Evolutionary conservation across 2,797 vertebrate genomes (phyloP).

Genomic region (Smutsia gigantea): DNA sequence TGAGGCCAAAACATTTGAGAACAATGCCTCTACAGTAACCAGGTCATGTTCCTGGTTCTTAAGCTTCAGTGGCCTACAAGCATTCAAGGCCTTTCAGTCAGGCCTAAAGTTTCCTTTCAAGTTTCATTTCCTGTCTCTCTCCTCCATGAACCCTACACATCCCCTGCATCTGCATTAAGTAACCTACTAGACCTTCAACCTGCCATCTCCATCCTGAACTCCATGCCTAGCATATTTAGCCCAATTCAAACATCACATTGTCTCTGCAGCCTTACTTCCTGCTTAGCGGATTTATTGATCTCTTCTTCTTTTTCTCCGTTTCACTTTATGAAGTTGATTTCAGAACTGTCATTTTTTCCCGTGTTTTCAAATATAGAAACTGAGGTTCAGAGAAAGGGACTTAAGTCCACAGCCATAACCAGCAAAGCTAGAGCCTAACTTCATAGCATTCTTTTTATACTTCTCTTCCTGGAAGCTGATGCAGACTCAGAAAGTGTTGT

Average conservation of each 20-base stretch:
- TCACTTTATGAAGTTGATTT: not conserved
- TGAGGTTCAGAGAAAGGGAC: not conserved
- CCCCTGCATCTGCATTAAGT: not conserved
- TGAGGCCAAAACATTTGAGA: conserved; percentile 6
- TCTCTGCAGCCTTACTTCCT: not conserved
- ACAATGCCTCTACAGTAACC: not conserved
- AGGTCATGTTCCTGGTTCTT: not conserved
- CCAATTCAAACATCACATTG: not conserved
- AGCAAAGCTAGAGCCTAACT: not conserved
- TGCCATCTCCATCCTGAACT: not conserved
- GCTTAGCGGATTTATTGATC: not conserved
- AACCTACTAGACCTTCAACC: not conserved
- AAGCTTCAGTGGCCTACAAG: not conserved
- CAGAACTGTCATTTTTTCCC: not conserved
- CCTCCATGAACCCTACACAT: not conserved
- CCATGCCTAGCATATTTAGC: not conserved
- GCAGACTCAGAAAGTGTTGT: not conserved
- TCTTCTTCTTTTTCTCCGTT: not conserved
- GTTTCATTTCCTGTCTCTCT: not conserved
- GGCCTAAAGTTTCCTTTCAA: not conserved
- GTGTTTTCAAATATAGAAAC: not conserved
- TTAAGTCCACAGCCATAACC: not conserved
- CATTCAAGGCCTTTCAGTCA: not conserved
- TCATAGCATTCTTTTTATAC: not conserved
- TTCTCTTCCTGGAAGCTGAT: not conserved